These are phyloP conservation scores for Bovichtus diacanthus DNA, from an alignment of 2,797 vertebrate genomes.

Conservation along the genomic window DNA sequence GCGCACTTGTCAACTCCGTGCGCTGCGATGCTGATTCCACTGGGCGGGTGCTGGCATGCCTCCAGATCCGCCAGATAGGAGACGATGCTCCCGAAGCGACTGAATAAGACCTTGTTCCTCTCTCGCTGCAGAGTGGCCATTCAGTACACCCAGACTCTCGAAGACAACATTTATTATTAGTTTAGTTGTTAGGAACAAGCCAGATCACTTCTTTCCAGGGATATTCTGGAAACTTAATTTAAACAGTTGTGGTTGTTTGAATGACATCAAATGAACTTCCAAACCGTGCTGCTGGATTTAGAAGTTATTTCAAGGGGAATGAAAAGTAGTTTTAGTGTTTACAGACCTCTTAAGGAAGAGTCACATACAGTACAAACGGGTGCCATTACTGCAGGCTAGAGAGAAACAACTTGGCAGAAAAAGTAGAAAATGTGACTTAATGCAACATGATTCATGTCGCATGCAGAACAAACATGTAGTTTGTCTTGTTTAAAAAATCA, in stretches of 20 bases:
- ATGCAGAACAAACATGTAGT: background rate
- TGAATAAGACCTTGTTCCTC: constrained; percentile 34
- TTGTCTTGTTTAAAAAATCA: background rate
- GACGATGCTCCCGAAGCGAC: constrained; percentile 63
- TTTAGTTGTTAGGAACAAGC: background rate
- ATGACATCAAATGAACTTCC: background rate
- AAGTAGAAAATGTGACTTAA: constrained; percentile 8
- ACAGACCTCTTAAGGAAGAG: background rate
- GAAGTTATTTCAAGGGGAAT: background rate
- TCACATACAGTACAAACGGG: background rate
- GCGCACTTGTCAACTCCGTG: constrained; percentile 77
- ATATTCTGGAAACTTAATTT: constrained; percentile 1
- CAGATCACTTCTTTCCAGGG: background rate
- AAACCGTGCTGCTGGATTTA: background rate
- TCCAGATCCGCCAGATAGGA: constrained; percentile 74
- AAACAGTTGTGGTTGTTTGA: constrained; percentile 9
- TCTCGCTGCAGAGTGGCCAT: constrained; percentile 10
- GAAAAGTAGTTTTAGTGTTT: background rate
- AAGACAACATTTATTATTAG: background rate
- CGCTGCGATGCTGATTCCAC: constrained; percentile 76
- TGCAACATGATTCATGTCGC: background rate
- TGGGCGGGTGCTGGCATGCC: constrained; percentile 82
- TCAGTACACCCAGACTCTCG: background rate
- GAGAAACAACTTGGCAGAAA: background rate
- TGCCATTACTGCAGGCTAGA: background rate